Percentiles rank a stretch among this genome's conserved stretches.
Evolutionary conservation across 1,140 invertebrate species (phyloP).

Genomic region (Diachasmimorpha longicaudata): DNA sequence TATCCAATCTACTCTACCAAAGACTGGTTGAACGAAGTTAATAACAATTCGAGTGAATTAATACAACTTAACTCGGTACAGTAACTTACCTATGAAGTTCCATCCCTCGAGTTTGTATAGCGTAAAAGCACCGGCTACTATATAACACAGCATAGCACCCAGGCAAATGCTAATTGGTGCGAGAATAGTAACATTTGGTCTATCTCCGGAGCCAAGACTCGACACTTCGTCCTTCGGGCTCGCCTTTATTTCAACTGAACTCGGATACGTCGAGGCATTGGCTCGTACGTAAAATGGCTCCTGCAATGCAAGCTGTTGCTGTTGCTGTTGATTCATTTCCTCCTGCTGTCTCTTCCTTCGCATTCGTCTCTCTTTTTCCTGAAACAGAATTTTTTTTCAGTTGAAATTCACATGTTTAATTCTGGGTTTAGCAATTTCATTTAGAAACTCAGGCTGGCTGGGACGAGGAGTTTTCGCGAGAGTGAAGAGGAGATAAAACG

Average conservation of each 20-base stretch:
- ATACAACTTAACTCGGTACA: neutral
- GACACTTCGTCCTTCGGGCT: conserved; percentile 64
- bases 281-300: conserved; percentile 82
- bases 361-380: conserved; percentile 78
- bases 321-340: conserved; percentile 70
- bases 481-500: neutral
- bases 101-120: conserved; percentile 86
- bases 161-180: conserved; percentile 80
- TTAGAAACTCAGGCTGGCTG: neutral
- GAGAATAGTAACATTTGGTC: conserved; percentile 76
- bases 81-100: conserved; percentile 70
- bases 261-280: conserved; percentile 75
- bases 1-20: neutral
- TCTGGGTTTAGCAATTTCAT: neutral
- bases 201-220: conserved; percentile 58
- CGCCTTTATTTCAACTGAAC: conserved; percentile 74
- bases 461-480: neutral
- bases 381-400: conserved; percentile 12
- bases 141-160: conserved; percentile 82
- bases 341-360: conserved; percentile 77
- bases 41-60: neutral
- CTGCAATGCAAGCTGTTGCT: conserved; percentile 70
- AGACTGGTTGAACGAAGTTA: conserved; percentile 16
- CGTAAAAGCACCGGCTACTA: conserved; percentile 85
- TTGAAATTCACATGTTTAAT: neutral